Percentiles rank a stretch among this genome's conserved stretches.
These are phyloP conservation scores for Tetraodon nigroviridis DNA, from an alignment of 2,113 vertebrate genomes.

Conservation along the genomic window DNA sequence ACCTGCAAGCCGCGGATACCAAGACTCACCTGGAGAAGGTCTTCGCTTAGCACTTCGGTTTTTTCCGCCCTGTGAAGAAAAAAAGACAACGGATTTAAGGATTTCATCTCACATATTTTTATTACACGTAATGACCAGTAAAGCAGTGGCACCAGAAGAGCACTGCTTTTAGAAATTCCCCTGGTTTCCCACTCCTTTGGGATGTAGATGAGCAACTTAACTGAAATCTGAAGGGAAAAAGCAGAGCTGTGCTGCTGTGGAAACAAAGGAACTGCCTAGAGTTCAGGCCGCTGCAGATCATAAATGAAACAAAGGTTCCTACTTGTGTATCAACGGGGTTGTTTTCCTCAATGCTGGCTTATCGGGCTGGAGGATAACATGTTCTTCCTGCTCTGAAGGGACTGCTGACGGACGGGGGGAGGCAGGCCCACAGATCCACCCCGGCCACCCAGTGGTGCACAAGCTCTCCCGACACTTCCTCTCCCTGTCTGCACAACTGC, in stretches of 20 bases:
- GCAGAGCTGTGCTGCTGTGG: neutral
- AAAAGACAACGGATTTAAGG: conserved; percentile 31
- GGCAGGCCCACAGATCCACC: conserved; percentile 26
- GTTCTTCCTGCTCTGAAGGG: conserved; percentile 20
- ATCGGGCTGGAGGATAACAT: conserved; percentile 11
- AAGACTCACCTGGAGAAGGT: conserved; percentile 88
- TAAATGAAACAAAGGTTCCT: too few relatives aligned
- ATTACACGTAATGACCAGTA: too few relatives aligned
- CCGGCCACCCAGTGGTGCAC: conserved; percentile 23
- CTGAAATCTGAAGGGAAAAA: too few relatives aligned
- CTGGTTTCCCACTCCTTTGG: too few relatives aligned
- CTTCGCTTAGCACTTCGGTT: conserved; percentile 92
- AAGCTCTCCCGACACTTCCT: conserved; percentile 32
- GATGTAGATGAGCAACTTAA: conserved; percentile 28
- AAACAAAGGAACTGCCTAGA: conserved; percentile 1
- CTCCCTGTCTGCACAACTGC: conserved; percentile 58
- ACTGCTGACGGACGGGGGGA: conserved; percentile 17
- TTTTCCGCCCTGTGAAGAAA: conserved; percentile 86
- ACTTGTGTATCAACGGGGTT: neutral
- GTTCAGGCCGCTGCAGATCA: neutral
- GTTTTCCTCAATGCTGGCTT: conserved; percentile 3
- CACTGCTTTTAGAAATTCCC: too few relatives aligned
- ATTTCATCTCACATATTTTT: conserved; percentile 31
- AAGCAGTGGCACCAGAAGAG: too few relatives aligned
- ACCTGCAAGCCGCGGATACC: neutral